Base-by-base conservation (phyloP, 2,888 invertebrate species). In the Zootermopsis nevadensis region DNA sequence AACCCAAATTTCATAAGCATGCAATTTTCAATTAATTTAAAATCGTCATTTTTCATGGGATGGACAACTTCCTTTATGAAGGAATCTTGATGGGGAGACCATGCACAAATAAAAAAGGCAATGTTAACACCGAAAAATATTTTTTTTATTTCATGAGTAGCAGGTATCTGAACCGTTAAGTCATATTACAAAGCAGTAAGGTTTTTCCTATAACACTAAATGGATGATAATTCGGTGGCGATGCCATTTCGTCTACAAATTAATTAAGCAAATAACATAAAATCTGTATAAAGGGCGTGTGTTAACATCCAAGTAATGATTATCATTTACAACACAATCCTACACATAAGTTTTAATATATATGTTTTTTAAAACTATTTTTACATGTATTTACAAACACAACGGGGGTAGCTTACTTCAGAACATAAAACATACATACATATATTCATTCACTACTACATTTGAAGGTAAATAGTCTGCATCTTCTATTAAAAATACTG, bases 301-400 rank as follows among this genome's bases (percentile, higher is more conserved):
- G 53, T 74, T 76, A 48, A 60, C 53, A 82, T 82, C 42, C 74
- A 38, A 74, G 74, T 42, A 74, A 82, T 82, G 33, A 30, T 35
- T 66, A 80, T 42, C 76, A 76, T 82, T 74, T 82, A 74, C 72
- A 82, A 82, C 82, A 82, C 69, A 82, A 82, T 76, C 15, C 81
- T 72, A 81, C 69, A 31, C 15, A 72, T 74, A 74, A 38, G 74
- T 74, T 74, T 74, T 24, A n/a, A 74, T 74, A 74, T 74, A 72
- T 72, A 74, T 74, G n/a, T 38, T 35, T 74, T 31, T 38, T 38
- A 38, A 35, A 53, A 77, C 76, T 82, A 82, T 67, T 66, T 82
- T 74, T 82, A 82, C 82, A 82, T 67, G 35, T 82, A 82, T 82
- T 66, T 77, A 82, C 82, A 82, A 72, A 82, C 74, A 82, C 69